Base-by-base conservation (phyloP, 1,140 invertebrate species). In the Drosophila lacertosa region DNA sequence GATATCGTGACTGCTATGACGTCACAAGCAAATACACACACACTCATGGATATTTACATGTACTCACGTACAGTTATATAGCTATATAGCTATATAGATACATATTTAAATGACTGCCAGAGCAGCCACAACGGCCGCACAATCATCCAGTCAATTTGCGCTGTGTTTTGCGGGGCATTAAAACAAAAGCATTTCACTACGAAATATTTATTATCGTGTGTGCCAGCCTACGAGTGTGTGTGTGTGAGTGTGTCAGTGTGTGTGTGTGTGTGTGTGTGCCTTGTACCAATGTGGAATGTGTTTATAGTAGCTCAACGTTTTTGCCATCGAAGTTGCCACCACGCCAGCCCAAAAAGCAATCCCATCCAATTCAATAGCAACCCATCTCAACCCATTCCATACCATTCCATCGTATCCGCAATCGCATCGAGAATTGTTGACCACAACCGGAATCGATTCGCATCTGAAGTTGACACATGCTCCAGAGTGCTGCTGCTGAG, bases 111-210 rank as follows among this genome's bases (percentile, higher is more conserved):
- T 39, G 48, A 70, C 24, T 44, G 45, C n/a, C 47, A 54, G 39
- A 64, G 59, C 50, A 26, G 62, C 59, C 62, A 24, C 26, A 44
- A 58, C 64, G 71, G 77, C 80, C 74, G 62, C 80, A 76, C 77
- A 84, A 84, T 84, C 77, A 84, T 84, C 79, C 81, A 84, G 81
- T 84, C 81, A 76, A 84, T 84, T 84, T 84, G 81, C 81, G 81
- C 60, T 84, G 81, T 84, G 81, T 84, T 84, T 86, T 84, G 84
- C 81, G 81, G 77, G 81, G 81, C 81, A 84, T 84, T 84, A 84
- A 84, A 86, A 84, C 81, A 84, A 84, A 84, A 84, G 76, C 81
- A 80, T 84, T 84, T 86, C 73, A 80, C 81, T 77, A 74, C 77
- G 47, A 80, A 65, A 74, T 81, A 86, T 86, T 86, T 84, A 77